Evolutionary conservation across 2,888 invertebrate species (phyloP).

Genomic region (Toxonevra muliebris): DNA sequence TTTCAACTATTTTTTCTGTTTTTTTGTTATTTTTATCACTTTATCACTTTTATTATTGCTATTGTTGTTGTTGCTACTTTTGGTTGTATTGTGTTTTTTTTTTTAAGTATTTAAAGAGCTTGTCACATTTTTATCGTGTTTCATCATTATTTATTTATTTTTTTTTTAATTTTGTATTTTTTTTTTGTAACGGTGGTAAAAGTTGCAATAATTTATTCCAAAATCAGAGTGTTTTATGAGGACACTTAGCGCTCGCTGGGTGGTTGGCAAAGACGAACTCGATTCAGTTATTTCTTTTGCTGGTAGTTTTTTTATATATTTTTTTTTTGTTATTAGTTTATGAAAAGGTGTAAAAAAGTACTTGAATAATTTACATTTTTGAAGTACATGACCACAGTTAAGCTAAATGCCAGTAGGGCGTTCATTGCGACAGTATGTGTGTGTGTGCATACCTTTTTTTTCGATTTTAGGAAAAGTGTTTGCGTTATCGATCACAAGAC

Average conservation of each 20-base stretch:
- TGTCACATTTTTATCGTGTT: too few relatives aligned
- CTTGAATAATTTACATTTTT: slow-evolving; percentile 29
- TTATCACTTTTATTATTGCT: background rate
- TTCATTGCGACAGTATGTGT: too few relatives aligned
- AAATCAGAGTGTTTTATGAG: slow-evolving; percentile 20
- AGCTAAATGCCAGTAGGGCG: background rate
- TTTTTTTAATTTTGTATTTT: too few relatives aligned
- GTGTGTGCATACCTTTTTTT: too few relatives aligned
- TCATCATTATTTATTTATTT: too few relatives aligned
- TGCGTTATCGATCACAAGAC: slow-evolving; percentile 16
- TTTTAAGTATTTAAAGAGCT: too few relatives aligned
- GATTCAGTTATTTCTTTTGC: background rate
- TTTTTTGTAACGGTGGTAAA: background rate
- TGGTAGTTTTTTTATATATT: too few relatives aligned
- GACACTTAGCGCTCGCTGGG: slow-evolving; percentile 26
- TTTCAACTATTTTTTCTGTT: slow-evolving; percentile 1
- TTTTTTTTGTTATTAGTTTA: background rate
- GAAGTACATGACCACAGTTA: slow-evolving; percentile 23
- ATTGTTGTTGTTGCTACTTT: too few relatives aligned
- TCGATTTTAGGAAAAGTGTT: too few relatives aligned
- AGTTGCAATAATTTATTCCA: slow-evolving; percentile 33
- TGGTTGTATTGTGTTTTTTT: too few relatives aligned
- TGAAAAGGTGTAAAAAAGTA: slow-evolving; percentile 22
- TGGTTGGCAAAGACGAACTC: slow-evolving; percentile 11
- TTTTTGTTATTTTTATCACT: too few relatives aligned